Conservation (phyloP, 2,888 invertebrate genomes). For the Diarsia brunnea region DNA sequence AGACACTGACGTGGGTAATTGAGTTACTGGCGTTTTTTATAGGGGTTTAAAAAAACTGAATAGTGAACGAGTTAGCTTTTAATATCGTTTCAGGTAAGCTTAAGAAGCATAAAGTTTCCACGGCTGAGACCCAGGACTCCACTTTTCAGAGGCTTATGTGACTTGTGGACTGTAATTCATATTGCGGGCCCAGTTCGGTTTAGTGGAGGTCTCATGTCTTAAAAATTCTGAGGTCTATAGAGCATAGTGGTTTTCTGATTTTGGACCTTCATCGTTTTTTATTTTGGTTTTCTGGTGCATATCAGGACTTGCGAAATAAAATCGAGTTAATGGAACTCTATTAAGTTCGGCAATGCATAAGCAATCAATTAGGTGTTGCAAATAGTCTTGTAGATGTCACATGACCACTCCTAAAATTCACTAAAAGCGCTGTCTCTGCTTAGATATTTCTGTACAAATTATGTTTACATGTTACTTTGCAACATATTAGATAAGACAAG, state of each 20-base stretch:
- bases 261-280: background rate
- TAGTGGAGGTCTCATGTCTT: background rate
- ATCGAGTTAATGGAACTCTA: background rate
- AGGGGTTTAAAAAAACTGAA: background rate
- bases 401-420: slow-evolving; percentile 12
- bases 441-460: slow-evolving; percentile 7
- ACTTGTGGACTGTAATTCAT: background rate
- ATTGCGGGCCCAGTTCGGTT: background rate
- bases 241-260: background rate
- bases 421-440: background rate
- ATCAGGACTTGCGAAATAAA: background rate
- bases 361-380: background rate
- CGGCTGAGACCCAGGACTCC: background rate
- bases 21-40: background rate
- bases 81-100: background rate
- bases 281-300: too few relatives aligned
- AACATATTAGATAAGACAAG: slow-evolving; percentile 22
- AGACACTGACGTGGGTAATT: slow-evolving; percentile 13
- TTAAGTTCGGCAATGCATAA: background rate
- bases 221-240: background rate
- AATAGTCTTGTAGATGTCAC: background rate
- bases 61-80: background rate
- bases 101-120: background rate
- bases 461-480: slow-evolving; percentile 12
- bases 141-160: background rate